phyloP scores from a whole-genome alignment of 2,888 invertebrate genomes.

The Scrobipalpa costella region DNA sequence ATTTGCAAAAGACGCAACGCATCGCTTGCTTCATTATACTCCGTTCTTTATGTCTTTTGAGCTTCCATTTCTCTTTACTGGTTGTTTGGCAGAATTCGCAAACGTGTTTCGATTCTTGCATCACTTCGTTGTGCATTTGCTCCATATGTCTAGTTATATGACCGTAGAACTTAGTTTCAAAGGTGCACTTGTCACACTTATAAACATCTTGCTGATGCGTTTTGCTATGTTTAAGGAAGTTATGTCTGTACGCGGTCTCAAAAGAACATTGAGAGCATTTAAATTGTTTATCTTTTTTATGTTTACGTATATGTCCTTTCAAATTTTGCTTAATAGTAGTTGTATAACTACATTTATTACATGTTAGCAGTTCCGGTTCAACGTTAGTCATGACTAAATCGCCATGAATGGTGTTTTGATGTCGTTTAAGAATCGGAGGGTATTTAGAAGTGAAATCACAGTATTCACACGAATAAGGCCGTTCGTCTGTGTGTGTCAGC shows the following conservation, averaged over 20 bases:
- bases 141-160: conserved; percentile 57
- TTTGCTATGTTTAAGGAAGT: conserved; percentile 46
- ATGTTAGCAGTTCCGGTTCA: conserved; percentile 40
- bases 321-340: conserved; percentile 42
- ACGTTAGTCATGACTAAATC: conserved; percentile 8
- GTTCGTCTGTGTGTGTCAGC: conserved; percentile 45
- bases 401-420: conserved; percentile 32
- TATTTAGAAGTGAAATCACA: conserved; percentile 59
- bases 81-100: conserved; percentile 62
- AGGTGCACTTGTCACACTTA: conserved; percentile 44
- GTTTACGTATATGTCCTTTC: conserved; percentile 38
- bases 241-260: conserved; percentile 47
- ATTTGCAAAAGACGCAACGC: conserved; percentile 54
- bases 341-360: conserved; percentile 45
- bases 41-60: conserved; percentile 58
- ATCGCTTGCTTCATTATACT: conserved; percentile 46
- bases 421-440: conserved; percentile 49
- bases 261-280: conserved; percentile 47
- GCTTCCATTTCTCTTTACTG: conserved; percentile 56
- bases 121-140: conserved; percentile 58
- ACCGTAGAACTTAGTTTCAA: conserved; percentile 43
- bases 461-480: conserved; percentile 45
- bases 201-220: conserved; percentile 39
- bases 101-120: conserved; percentile 45
- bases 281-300: conserved; percentile 42